These are phyloP conservation scores for Pardalotus punctatus DNA, from an alignment of 2,113 vertebrate genomes.

Conservation along the genomic window DNA sequence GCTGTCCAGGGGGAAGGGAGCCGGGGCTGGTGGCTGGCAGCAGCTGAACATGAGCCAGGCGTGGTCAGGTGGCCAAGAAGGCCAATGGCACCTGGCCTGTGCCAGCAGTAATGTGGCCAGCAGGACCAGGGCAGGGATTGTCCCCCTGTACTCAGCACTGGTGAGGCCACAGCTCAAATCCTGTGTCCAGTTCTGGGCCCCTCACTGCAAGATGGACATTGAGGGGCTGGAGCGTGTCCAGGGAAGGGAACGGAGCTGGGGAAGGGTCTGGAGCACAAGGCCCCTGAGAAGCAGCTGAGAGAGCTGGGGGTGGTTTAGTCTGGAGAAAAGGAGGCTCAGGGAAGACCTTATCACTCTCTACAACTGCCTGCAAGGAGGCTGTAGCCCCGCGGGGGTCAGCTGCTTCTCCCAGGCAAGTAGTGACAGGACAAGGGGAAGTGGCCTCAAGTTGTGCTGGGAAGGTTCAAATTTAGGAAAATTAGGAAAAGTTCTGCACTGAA, in stretches of 20 bases:
- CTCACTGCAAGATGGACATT: not conserved
- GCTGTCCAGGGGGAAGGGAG: not conserved
- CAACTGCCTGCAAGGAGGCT: not conserved
- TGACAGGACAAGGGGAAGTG: not conserved
- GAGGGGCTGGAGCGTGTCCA: fast-evolving
- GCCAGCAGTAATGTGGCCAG: not conserved
- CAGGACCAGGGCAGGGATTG: not conserved
- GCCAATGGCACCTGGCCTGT: not conserved
- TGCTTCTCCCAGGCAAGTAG: not conserved
- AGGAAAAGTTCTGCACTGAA: not conserved
- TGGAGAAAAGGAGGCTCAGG: not conserved
- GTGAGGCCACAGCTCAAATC: not conserved
- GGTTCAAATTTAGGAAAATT: not conserved
- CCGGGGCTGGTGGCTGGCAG: not conserved
- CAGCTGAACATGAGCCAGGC: not conserved
- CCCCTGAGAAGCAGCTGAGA: not conserved
- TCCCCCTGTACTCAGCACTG: no score
- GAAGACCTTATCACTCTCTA: not conserved
- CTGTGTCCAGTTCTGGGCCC: no score
- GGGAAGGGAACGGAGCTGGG: not conserved
- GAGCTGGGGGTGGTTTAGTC: not conserved
- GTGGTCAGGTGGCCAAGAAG: not conserved
- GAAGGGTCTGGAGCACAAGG: not conserved
- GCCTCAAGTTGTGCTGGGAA: no score
- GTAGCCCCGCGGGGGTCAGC: fast-evolving